Percentiles rank a stretch among this genome's conserved stretches.
Conservation (phyloP, 2,113 vertebrate species). For the Eolophus roseicapilla region DNA sequence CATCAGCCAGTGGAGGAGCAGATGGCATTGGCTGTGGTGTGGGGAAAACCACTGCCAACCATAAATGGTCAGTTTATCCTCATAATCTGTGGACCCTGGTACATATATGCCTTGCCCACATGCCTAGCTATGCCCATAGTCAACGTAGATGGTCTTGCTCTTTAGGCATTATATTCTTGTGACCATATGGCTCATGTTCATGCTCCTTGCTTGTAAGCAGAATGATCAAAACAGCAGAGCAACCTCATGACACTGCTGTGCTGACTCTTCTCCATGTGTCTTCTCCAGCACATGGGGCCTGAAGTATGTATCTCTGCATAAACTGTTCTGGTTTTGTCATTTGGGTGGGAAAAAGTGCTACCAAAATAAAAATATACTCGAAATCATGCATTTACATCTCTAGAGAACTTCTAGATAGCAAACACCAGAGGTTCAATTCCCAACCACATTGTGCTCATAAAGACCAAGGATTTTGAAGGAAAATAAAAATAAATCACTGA, state of each 20-base stretch:
- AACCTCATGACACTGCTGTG: not conserved
- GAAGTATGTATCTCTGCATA: not conserved
- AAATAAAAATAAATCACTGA: not conserved
- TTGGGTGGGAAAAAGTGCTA: not conserved
- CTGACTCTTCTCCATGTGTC: not conserved
- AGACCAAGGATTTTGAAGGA: not conserved
- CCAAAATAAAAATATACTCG: not conserved
- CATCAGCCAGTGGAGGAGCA: not conserved
- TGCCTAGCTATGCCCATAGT: not conserved
- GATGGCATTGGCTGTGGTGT: accelerated
- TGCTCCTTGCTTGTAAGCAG: not conserved
- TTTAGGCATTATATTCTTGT: not conserved
- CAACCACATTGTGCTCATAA: not conserved
- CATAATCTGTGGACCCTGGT: not conserved
- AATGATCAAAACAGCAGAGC: not conserved
- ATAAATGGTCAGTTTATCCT: not conserved
- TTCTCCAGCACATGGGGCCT: not conserved
- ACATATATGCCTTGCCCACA: not conserved
- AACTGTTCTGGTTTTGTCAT: not conserved
- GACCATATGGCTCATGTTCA: not conserved
- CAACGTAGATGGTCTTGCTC: not conserved
- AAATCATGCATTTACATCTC: not conserved
- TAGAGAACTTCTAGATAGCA: not conserved
- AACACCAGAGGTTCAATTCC: not conserved
- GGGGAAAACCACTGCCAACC: not conserved